Evolutionary conservation across 2,888 invertebrate genomes (phyloP), one percentile per base, ranked within the genome.

Genomic region (Falcaria lacertinaria): DNA sequence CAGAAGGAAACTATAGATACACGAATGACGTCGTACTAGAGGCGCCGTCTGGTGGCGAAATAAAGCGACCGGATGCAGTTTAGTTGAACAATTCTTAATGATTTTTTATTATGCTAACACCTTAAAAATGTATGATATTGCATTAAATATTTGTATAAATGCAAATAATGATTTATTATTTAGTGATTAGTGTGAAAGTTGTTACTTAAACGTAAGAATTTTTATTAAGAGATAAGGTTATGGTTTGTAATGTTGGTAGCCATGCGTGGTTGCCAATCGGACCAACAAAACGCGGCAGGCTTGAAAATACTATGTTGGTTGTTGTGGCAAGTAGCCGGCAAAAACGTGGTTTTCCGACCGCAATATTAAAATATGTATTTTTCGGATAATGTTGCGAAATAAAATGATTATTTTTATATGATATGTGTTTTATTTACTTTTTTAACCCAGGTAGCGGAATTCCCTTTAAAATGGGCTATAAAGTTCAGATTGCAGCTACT

Each of bases 1-100:
- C 89, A 90, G 89, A 89, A 89, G 87, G 89, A 86, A 87, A 87
- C 84, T 87, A 86, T 81, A 87, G 82, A 88, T 86, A 88, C 88
- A 83, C 83, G 81, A 86, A 80, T 86, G 88, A 89, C 87, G 85
- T 85, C 74, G 80, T 76, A 79, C 75, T 60, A 71, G 74, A 70
- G 72, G 82, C 87, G 87, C 84, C 78, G 77, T 60, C 88, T 81
- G 68, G 81, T 74, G 86, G 69, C 60, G 45, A 69, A 69, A 71
- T 71, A 58, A 48, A 41, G 64, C 59, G 63, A 71, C 80, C 83
- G 81, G 83, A 85, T 70, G 55, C 64, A 60, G 52, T 57, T 62
- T 69, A 62, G 60, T 75, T 76, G 68, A 76, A 55, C 44, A 41
- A 52, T 60, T 60, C 54, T 52, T 58, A 28, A 28, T 46, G 4